Conservation (phyloP, 2,113 vertebrate genomes). For the Pedetes capensis region DNA sequence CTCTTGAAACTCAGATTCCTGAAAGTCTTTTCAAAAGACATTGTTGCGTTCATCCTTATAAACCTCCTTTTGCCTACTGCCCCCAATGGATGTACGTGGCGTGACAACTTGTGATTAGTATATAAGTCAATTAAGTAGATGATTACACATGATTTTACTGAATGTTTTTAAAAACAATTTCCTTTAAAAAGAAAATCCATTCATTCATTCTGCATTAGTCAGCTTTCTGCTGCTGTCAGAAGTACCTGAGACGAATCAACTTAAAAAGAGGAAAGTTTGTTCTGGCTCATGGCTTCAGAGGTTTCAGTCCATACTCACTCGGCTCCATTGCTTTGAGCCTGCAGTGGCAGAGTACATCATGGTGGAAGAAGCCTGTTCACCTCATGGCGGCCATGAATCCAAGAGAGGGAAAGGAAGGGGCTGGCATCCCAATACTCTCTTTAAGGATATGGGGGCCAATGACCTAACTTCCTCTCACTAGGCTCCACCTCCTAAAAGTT, state of each 20-base stretch:
- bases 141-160: background rate
- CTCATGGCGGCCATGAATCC: background rate
- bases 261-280: background rate
- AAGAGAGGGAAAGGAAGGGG: background rate
- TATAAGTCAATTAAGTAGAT: background rate
- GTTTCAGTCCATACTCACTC: background rate
- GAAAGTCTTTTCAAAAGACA: conserved; percentile 22
- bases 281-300: background rate
- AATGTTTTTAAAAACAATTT: background rate
- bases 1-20: background rate
- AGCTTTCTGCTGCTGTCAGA: background rate
- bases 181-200: background rate
- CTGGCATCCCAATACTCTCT: background rate
- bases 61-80: background rate
- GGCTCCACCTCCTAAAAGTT: background rate
- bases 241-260: background rate
- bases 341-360: background rate
- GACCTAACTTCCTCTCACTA: background rate
- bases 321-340: background rate
- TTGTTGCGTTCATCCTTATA: background rate
- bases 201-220: background rate
- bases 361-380: background rate
- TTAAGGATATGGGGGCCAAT: background rate
- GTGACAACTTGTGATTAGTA: background rate
- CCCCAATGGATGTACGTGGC: too few relatives aligned